These are phyloP conservation scores for Microcebus tavaratra DNA, from an alignment of 2,113 vertebrate species.

Conservation along the genomic window DNA sequence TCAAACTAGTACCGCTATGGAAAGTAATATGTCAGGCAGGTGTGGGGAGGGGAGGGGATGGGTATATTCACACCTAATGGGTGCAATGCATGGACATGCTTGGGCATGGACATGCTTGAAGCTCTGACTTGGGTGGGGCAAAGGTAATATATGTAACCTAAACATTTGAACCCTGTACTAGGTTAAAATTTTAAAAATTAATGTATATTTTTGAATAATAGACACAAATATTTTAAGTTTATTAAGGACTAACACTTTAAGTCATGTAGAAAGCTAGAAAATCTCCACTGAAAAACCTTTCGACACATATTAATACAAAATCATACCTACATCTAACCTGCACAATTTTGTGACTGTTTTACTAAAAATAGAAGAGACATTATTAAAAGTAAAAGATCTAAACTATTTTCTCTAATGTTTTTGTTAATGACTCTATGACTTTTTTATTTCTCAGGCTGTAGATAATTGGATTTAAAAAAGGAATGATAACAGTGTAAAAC, in stretches of 20 bases:
- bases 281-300: not conserved
- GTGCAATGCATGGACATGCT: too few species aligned
- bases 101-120: too few species aligned
- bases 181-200: too few species aligned
- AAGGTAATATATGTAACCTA: too few species aligned
- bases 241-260: not conserved
- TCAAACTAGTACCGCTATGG: too few species aligned
- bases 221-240: not conserved
- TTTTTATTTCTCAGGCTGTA: conserved; percentile 49
- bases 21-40: too few species aligned
- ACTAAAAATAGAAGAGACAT: not conserved
- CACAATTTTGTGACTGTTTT: not conserved
- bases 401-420: not conserved
- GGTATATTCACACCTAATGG: too few species aligned
- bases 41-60: too few species aligned
- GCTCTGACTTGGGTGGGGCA: too few species aligned
- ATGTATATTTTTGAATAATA: not conserved
- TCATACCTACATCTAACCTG: not conserved
- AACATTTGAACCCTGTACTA: too few species aligned
- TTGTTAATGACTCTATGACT: not conserved
- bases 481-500: conserved; percentile 31
- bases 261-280: not conserved
- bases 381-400: not conserved
- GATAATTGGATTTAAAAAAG: conserved; percentile 53
- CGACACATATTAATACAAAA: not conserved